Evolutionary conservation across 2,113 vertebrate species (phyloP).

Genomic region (Camelus bactrianus): DNA sequence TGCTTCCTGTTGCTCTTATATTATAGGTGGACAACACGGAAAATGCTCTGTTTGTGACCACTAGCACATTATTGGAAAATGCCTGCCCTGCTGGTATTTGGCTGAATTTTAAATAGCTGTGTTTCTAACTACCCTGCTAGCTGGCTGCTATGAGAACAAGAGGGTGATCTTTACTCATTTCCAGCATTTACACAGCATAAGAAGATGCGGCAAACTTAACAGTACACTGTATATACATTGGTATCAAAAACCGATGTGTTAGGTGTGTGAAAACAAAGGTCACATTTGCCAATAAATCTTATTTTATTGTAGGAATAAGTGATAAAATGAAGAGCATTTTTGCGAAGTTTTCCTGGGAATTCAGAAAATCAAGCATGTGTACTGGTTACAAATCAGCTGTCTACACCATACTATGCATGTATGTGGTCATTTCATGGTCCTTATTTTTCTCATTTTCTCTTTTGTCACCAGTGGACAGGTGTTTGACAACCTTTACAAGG

Average conservation of each 20-base stretch:
- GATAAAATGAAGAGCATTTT: background rate
- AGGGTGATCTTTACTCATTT: background rate
- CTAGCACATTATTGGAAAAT: background rate
- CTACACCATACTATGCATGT: background rate
- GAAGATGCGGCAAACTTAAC: background rate
- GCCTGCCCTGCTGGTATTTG: background rate
- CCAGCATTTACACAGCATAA: background rate
- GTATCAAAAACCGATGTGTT: background rate
- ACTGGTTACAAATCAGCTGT: background rate
- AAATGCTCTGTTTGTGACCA: background rate
- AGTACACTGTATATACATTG: background rate
- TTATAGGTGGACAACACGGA: background rate
- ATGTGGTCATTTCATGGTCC: background rate
- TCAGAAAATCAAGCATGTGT: background rate
- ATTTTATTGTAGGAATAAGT: background rate
- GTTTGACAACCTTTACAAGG: background rate
- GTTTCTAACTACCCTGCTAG: slow-evolving; percentile 10
- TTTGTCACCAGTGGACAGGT: background rate
- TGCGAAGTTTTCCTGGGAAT: background rate
- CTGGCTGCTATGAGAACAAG: background rate
- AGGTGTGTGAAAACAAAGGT: slow-evolving; percentile 28
- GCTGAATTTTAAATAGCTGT: background rate
- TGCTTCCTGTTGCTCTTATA: background rate
- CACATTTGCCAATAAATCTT: slow-evolving; percentile 1
- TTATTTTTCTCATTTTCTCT: background rate